Evolutionary conservation across 2,113 vertebrate genomes (phyloP), one percentile per base, ranked within the genome.

Genomic region (Electrona antarctica): DNA sequence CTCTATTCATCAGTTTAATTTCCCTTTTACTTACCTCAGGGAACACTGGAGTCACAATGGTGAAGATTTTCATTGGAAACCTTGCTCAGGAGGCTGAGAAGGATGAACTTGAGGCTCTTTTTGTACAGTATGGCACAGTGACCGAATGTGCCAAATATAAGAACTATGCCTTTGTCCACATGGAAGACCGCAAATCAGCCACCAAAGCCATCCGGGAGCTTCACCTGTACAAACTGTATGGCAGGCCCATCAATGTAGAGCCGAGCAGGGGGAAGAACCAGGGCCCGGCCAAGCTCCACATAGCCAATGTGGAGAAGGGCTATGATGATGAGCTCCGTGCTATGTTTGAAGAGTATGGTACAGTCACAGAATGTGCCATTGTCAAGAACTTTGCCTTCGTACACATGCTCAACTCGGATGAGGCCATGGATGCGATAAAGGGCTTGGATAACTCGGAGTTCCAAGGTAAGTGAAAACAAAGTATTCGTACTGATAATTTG

Each of bases 11-110:
- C 50, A 13, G 3, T 6, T 7, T 21, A 21, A 21, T 21, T 7
- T 29, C 45, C 63, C 29, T 75, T 13, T 54, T 0, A 6, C 7
- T 4, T 9, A 1, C 13, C 8, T 41, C 75, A 6, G 52, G 67
- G 14, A 49, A 54, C 66, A 51, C 47, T 64, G 57, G 72, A 69
- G 72, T 60, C 46, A 64, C 70, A 11, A 94, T 95, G 94, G 94
- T 94, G 80, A 95, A 95, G 83, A 94, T 95, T 13, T 95, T 95
- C 71, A 92, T 95, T 3, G 94, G 94, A 0, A 95, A 95, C 76
- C 88, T 95, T 21, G 90, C 94, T 3, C 89, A 85, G 50, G 74
- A 94, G 58, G 87, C 93, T 0, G 84, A 86, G 48, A 92, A 87
- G 46, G 93, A 94, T 0, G 94, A 94, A 60, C 78, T 95, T 0